Conservation (phyloP, 2,888 invertebrate genomes). For the Ypsolopha scabrella region DNA sequence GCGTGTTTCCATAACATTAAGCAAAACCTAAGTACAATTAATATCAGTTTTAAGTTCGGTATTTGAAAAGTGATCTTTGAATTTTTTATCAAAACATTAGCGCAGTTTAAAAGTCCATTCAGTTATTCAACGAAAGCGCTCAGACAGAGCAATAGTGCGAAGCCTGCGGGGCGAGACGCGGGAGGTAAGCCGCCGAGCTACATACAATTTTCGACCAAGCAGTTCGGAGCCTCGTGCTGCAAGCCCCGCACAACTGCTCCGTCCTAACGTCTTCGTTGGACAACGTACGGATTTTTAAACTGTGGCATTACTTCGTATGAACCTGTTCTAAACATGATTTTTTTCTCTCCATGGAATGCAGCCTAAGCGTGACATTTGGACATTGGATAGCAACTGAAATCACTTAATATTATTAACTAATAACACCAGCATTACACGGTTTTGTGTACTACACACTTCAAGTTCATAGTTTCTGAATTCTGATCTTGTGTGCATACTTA, state of each 20-base stretch:
- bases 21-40: neutral
- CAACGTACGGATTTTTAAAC: no score
- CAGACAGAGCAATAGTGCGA: no score
- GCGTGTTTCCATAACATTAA: neutral
- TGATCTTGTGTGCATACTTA: no score
- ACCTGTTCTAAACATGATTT: conserved; percentile 5
- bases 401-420: conserved; percentile 1
- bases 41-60: neutral
- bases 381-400: conserved; percentile 13
- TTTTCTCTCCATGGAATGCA: conserved; percentile 49
- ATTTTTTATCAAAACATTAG: neutral
- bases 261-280: neutral
- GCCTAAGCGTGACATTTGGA: conserved; percentile 55
- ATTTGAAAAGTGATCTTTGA: neutral
- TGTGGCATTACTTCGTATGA: neutral
- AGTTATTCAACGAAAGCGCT: neutral
- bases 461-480: neutral
- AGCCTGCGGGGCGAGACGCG: no score
- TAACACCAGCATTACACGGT: conserved; percentile 2
- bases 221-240: no score
- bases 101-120: neutral
- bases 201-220: no score
- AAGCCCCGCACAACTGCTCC: no score
- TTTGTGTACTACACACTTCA: neutral
- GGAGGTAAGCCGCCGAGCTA: no score